Evolutionary conservation across 2,113 vertebrate species (phyloP).

Genomic region (Charina bottae): DNA sequence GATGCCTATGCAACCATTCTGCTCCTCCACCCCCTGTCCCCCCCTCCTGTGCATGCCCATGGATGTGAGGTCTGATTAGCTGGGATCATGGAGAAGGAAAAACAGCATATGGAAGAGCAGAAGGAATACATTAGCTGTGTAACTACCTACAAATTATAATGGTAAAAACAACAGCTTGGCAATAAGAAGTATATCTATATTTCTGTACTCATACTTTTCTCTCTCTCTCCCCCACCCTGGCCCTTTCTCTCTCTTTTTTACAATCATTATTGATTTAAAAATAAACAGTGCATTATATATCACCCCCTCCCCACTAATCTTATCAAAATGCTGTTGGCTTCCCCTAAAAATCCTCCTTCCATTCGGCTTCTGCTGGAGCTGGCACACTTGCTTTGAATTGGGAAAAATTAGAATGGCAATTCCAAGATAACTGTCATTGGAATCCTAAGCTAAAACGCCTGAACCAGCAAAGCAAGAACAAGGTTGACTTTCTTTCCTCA

Average conservation of each 20-base stretch:
- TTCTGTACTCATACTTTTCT: not conserved
- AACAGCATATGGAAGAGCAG: not conserved
- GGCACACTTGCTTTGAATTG: not conserved
- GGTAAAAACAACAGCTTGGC: no score
- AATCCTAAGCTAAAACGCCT: conserved; percentile 60
- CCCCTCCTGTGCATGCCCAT: not conserved
- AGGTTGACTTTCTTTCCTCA: not conserved
- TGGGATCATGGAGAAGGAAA: not conserved
- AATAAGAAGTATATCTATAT: not conserved
- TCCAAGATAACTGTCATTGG: conserved; percentile 40
- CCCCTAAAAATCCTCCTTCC: not conserved
- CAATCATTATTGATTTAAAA: not conserved
- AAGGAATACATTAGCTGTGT: not conserved
- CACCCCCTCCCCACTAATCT: not conserved
- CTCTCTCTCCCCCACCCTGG: not conserved
- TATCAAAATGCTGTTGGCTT: not conserved
- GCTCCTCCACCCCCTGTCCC: not conserved
- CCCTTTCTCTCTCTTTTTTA: not conserved
- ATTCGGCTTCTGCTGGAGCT: not conserved
- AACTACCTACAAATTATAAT: not conserved
- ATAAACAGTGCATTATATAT: not conserved
- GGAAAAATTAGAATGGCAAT: not conserved
- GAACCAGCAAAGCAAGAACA: conserved; percentile 57
- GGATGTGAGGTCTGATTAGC: not conserved
- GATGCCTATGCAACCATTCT: not conserved